Conservation (phyloP, 2,888 invertebrate species). For the Trilocha varians region DNA sequence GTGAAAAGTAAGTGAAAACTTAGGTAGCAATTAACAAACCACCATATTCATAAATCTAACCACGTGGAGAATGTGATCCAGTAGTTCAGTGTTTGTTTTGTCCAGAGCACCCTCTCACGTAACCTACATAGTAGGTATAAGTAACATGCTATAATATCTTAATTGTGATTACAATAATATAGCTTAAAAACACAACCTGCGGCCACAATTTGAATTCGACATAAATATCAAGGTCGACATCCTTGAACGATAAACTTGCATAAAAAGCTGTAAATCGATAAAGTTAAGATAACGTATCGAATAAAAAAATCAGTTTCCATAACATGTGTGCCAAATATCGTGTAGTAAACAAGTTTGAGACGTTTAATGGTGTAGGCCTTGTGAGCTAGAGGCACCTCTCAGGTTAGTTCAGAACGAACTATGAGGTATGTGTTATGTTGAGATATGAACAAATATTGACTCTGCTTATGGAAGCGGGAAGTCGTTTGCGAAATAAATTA, state of each 20-base stretch:
- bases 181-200: background rate
- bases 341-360: conserved; percentile 22
- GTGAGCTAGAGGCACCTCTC: conserved; percentile 29
- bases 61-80: no score
- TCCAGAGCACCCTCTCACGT: no score
- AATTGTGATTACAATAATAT: background rate
- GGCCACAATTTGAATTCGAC: background rate
- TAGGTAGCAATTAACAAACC: no score
- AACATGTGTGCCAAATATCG: conserved; percentile 9
- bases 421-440: conserved; percentile 10
- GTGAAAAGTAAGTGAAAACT: no score
- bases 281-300: background rate
- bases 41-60: no score
- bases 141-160: background rate
- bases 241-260: background rate
- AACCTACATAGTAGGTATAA: background rate
- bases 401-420: conserved; percentile 27
- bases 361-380: conserved; percentile 19
- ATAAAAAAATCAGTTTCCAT: background rate
- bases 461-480: conserved; percentile 22
- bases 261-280: background rate
- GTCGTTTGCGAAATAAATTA: conserved; percentile 16
- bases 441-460: conserved; percentile 41
- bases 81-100: no score
- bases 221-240: background rate